Evolutionary conservation across 2,113 vertebrate genomes (phyloP).

Genomic region (Anser brachyrhynchus): DNA sequence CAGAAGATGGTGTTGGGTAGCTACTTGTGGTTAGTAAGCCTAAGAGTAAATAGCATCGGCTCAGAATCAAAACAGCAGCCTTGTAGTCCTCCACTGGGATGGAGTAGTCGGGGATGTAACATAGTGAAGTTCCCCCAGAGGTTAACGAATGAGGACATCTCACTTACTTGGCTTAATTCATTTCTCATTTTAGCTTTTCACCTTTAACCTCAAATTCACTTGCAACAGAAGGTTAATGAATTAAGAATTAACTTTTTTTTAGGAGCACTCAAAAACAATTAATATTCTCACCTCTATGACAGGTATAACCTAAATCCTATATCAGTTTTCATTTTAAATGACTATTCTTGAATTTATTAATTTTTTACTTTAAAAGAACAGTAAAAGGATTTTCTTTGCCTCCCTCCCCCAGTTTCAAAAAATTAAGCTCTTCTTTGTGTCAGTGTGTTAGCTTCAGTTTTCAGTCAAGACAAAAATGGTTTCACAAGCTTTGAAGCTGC

Average conservation of each 20-base stretch:
- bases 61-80: not conserved
- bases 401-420: not conserved
- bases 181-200: slow-evolving; percentile 54
- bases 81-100: not conserved
- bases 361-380: not conserved
- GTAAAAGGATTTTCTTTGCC: not conserved
- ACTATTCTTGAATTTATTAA: not conserved
- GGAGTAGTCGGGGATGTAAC: not conserved
- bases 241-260: not conserved
- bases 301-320: not conserved
- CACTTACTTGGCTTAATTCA: not conserved
- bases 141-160: slow-evolving; percentile 24
- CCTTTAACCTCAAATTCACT: not conserved
- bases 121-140: not conserved
- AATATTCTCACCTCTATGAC: not conserved
- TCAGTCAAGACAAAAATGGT: not conserved
- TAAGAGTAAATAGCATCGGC: not conserved
- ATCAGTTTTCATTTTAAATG: not conserved
- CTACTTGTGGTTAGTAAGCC: not conserved
- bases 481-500: not conserved
- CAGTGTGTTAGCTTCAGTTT: not conserved
- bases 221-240: not conserved
- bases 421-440: not conserved
- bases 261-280: not conserved
- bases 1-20: not conserved